Percentiles rank a stretch among this genome's conserved stretches.
phyloP scores from a whole-genome alignment of 2,797 vertebrate species.

The Accipiter badius region DNA sequence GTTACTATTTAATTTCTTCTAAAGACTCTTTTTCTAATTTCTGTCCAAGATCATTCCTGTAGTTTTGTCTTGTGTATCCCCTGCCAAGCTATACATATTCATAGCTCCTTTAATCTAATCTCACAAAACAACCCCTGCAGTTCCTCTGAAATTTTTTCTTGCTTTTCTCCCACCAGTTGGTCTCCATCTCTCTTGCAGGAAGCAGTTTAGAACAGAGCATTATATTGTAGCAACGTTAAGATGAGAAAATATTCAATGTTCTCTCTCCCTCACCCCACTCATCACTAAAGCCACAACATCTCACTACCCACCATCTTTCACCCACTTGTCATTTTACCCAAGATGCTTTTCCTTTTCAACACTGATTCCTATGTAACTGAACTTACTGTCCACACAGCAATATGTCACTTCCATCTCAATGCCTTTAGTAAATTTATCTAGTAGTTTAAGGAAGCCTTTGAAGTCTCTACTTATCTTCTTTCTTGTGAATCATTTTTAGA shows the following conservation, averaged over 20 bases:
- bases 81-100: constrained; percentile 50
- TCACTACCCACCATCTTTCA: neutral
- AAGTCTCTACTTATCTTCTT: neutral
- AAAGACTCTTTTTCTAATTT: constrained; percentile 11
- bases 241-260: neutral
- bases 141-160: neutral
- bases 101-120: constrained; percentile 51
- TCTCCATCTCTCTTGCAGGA: constrained; percentile 14
- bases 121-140: constrained; percentile 53
- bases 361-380: neutral
- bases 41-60: constrained; percentile 13
- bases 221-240: neutral
- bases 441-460: neutral
- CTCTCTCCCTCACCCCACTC: neutral
- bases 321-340: neutral
- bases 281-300: neutral
- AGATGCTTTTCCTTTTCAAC: neutral
- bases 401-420: neutral
- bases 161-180: constrained; percentile 34
- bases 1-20: constrained; percentile 7
- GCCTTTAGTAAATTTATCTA: neutral
- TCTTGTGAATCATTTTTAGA: neutral
- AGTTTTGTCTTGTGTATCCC: neutral
- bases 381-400: neutral
- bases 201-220: neutral